Base-by-base conservation (phyloP, 2,797 vertebrate genomes). In the Alauda arvensis region DNA sequence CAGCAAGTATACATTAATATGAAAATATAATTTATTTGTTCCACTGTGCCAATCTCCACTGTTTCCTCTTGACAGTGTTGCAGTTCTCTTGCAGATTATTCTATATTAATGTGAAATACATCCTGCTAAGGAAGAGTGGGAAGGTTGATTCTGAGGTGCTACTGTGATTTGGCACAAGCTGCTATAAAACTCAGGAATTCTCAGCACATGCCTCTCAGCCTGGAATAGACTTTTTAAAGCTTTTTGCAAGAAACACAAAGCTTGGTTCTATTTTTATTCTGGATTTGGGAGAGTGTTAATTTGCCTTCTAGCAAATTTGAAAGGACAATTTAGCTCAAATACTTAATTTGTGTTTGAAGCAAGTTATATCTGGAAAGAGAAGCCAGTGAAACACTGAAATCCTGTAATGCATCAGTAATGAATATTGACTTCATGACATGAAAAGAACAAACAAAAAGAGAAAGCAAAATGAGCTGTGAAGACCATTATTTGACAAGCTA, bases 311-410 rank as follows among this genome's bases (percentile, higher is more conserved):
- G 63, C 28, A 77, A 82, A 87, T 83, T 66, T 89, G 52, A 89
- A 71, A 85, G 33, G 84, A 53, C 60, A 53, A 48, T 87, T 91
- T 90, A 82, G 70, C 33, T 87, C 55, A 91, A 71, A 81, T 59
- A 83, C 70, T 90, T 90, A 82, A 92, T 89, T 87, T 63, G 16
- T 65, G 43, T 67, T 90, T 87, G 55, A 86, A 88, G 40, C 33
- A 84, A 87, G 45, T 79, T 84, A 76, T 31, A 37, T 7, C 31
- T 43, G 51, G 53, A 68, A 87, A 66, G n/a, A 63, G 37, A 65
- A 81, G 71, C 28, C 46, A 57, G 37, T 0, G 0, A 72, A 89
- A 78, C 51, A 12, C 34, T 62, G 57, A 55, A 62, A 43, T 87
- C 31, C 6, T 49, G 4, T 28, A 68, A 75, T 24, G 72, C 25